Base-by-base conservation (phyloP, 2,113 vertebrate species). In the Cygnus buccinator region DNA sequence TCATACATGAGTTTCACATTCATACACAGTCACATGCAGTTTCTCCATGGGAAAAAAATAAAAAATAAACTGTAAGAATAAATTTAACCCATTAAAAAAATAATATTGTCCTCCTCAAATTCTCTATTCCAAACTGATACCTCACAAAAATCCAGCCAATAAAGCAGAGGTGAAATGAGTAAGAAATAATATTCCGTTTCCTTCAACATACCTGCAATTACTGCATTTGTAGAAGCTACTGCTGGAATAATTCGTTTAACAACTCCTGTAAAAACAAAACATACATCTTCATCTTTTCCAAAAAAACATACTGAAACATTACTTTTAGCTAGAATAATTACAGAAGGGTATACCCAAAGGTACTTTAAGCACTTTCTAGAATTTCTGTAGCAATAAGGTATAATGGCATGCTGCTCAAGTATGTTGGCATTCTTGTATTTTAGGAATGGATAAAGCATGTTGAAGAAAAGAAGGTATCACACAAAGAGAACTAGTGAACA, bases 221-320 rank as follows among this genome's bases (percentile, higher is more conserved):
- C 99, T 87, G 99, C 99, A 94, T 99, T 99, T 61, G 99, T 99
- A 81, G 99, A 99, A n/a, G 99, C 99, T 89, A 99, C 99, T 71
- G 99, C 99, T 89, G 99, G 99, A 97, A 99, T 99, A 95, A 99
- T 99, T 94, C 99, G 98, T 96, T 99, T 99, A 82, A 99, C 98
- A 48, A 99, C 99, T 31, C 99, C 99, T 99, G 91, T 21, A 90
- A 93, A 94, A 82, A 91, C 22, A 94, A 76, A 92, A 94, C 39
- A 90, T 3, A 63, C 3, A 80, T 20, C 20, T 81, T 72, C n/a
- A 11, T 54, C 41, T 89, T 90, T 93, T 80, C 23, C 35, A 84
- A 35, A 54, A 89, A 89, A 48, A 33, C 35, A 19, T 9, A 11
- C 1, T 21, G 54, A 57, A 37, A 54, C 8, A 41, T 0, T 2